Evolutionary conservation across 2,113 vertebrate species (phyloP), one percentile per base, ranked within the genome.

Genomic region (Charina bottae): DNA sequence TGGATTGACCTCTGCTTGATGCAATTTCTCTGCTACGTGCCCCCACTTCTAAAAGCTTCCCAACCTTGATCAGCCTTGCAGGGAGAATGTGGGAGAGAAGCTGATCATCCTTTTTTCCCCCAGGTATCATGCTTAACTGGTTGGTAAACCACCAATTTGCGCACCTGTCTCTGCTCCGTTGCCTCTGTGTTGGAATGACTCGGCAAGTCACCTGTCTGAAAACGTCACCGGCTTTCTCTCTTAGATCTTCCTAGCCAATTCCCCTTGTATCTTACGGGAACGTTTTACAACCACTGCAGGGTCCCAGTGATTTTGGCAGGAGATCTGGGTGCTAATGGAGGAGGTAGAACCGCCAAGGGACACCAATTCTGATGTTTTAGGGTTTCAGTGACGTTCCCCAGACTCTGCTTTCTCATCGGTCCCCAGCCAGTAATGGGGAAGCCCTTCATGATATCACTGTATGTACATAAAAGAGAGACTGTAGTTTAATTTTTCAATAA

Each of bases 401-500:
- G 85, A 85, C 37, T 72, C 55, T 72, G 83, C 92, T 88, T 95
- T 94, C 95, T 95, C 95, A 95, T 95, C 96, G 96, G 88, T 94
- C 93, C 96, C 95, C 95, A 95, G 95, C 97, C 97, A 96, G 95
- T 93, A 94, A 95, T 92, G 23, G 68, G 0, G 95, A 96, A 95
- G 96, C 95, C 97, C 97, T 97, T 94, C 92, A 90, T 19, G 33
- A 19, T 0, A 90, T 98, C 89, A 89, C 97, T 60, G 94, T 98
- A 97, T 98, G 98, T 98, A 97, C 98, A 98, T 97, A 98, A 96
- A 15, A 97, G 95, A 98, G 97, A 98, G 98, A 97, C 97, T 98
- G 98, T 96, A 97, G 98, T 97, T 98, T 98, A 98, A 98, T 99
- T 98, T 99, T 99, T 98, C 98, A 99, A 98, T 98, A 98, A 98